Percentiles rank a stretch among this genome's conserved stretches.
Evolutionary conservation across 2,797 vertebrate genomes (phyloP).

Genomic region (Eutrigla gurnardus): DNA sequence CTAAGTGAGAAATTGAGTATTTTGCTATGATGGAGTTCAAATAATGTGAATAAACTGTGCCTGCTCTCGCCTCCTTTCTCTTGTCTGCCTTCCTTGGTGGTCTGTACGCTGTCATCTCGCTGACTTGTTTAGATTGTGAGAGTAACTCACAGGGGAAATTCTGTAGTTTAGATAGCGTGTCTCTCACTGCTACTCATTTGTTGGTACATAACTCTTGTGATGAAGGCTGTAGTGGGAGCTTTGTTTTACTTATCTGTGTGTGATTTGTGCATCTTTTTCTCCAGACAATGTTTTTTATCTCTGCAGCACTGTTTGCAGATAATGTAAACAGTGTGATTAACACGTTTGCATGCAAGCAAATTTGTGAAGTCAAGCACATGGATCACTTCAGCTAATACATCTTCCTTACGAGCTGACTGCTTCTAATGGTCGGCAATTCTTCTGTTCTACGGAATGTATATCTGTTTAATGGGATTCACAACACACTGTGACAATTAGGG

Average conservation of each 20-base stretch:
- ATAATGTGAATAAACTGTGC: neutral
- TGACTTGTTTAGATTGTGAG: slow-evolving; percentile 54
- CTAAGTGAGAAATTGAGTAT: neutral
- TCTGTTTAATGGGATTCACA: slow-evolving; percentile 26
- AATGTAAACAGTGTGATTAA: slow-evolving; percentile 28
- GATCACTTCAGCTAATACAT: slow-evolving; percentile 20
- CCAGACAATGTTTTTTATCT: neutral
- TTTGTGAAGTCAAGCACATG: slow-evolving; percentile 23
- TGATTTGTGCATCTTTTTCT: slow-evolving; percentile 1
- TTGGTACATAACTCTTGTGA: slow-evolving; percentile 13
- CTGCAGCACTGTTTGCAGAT: slow-evolving; percentile 2
- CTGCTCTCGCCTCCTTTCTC: slow-evolving; percentile 18
- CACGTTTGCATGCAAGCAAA: slow-evolving; percentile 7
- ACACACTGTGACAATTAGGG: slow-evolving; percentile 19
- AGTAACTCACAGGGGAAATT: slow-evolving; percentile 9
- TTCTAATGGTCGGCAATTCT: slow-evolving; percentile 7
- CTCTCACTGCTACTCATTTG: slow-evolving; percentile 24
- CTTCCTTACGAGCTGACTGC: slow-evolving; percentile 19
- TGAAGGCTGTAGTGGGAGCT: slow-evolving; percentile 14
- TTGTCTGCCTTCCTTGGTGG: slow-evolving; percentile 29
- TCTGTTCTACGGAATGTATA: slow-evolving; percentile 11
- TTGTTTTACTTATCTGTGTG: slow-evolving; percentile 8
- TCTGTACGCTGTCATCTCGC: slow-evolving; percentile 25
- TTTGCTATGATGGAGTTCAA: slow-evolving; percentile 7
- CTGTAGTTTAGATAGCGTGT: slow-evolving; percentile 34